Evolutionary conservation across 2,888 invertebrate genomes (phyloP), one percentile per base, ranked within the genome.

Genomic region (Synergus japonicus): DNA sequence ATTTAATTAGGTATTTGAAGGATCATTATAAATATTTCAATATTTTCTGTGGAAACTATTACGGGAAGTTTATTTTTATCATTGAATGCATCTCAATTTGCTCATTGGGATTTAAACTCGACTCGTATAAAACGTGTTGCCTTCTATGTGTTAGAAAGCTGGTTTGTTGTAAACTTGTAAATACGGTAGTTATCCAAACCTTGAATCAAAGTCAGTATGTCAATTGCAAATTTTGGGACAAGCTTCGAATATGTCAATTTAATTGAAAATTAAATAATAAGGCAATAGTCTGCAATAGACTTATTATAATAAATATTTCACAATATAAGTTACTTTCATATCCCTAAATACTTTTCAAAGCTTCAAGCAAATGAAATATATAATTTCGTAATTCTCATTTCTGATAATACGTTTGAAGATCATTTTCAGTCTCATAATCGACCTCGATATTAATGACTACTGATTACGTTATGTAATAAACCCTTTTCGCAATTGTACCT

Each of bases 81-180:
- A 73, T 73, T 37, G 49, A 69, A 69, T 46, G 29, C 46, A 49
- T 69, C 49, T 69, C 69, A 13, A 69, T 69, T 7, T 13, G 49
- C 69, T 15, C 69, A 69, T 69, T 8, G 46, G 5, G 15, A 69
- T 49, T 69, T 49, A 69, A 69, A 60, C 60, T 69, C 15, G 37
- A 12, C 29, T 49, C 22, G 29, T 29, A 29, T 69, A 46, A 46
- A 67, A 13, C 46, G 15, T n/a, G 49, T 69, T 73, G 37, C 54
- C 49, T 54, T 15, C 37, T 37, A 43, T 9, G 69, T 69, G 69
- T 54, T 54, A 73, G 73, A 73, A 73, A 73, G 54, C 49, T 29
- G 54, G n/a, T 54, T 60, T 69, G 46, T 22, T 22, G 22, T 22
- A 22, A 22, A 22, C 22, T 41, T 69, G 69, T 49, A 29, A 49